Percentiles rank a stretch among this genome's conserved stretches.
Evolutionary conservation across 2,797 vertebrate genomes (phyloP).

Genomic region (Cynodonichthys magdalenae): DNA sequence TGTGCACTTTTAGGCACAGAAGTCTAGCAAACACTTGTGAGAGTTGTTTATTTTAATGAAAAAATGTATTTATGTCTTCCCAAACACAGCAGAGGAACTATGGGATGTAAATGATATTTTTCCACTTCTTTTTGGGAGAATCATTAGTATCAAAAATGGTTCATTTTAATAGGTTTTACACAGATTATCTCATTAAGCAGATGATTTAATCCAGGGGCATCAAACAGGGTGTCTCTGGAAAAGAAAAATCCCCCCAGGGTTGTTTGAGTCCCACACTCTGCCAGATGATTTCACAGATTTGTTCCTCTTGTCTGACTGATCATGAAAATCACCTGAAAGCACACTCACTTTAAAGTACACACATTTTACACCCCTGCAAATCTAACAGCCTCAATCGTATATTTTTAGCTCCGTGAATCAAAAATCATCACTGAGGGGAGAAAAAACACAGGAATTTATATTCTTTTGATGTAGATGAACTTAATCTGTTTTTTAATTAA

Average conservation of each 20-base stretch:
- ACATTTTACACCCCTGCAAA: neutral
- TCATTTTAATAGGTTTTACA: neutral
- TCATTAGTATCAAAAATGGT: conserved; percentile 10
- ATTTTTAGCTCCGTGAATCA: conserved; percentile 5
- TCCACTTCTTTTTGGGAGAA: neutral
- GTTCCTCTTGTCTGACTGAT: conserved; percentile 32
- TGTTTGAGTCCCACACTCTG: conserved; percentile 26
- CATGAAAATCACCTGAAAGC: conserved; percentile 28
- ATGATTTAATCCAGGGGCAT: conserved; percentile 33
- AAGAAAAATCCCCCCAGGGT: neutral
- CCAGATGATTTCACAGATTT: conserved; percentile 22
- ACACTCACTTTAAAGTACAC: neutral
- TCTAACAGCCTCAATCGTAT: conserved; percentile 3
- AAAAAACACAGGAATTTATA: too few relatives aligned
- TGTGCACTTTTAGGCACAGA: conserved; percentile 29
- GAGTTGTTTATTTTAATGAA: too few relatives aligned
- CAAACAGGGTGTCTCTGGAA: conserved; percentile 6
- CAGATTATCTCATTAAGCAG: conserved; percentile 11
- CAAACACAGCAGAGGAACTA: too few relatives aligned
- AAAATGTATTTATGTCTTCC: too few relatives aligned
- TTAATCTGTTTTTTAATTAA: neutral
- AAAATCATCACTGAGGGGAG: neutral
- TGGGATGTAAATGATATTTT: too few relatives aligned
- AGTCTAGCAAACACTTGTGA: conserved; percentile 49
- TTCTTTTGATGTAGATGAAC: too few relatives aligned